Evolutionary conservation across 2,888 invertebrate genomes (phyloP).

Genomic region (Hypomecis punctinalis): DNA sequence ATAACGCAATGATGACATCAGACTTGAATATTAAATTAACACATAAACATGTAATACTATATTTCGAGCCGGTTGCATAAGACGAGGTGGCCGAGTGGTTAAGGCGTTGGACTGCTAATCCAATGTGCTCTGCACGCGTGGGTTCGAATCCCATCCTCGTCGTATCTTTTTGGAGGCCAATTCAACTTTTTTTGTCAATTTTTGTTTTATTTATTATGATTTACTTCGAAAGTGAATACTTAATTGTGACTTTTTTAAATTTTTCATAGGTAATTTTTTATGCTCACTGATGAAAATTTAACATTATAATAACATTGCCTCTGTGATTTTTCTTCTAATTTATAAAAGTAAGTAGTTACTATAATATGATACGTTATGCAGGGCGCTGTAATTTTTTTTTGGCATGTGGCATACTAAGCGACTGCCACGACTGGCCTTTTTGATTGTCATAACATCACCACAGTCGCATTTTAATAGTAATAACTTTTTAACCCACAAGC

Average conservation of each 20-base stretch:
- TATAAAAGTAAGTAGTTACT: too few relatives aligned
- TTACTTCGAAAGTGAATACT: neutral
- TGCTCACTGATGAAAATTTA: too few relatives aligned
- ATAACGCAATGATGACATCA: constrained; percentile 31
- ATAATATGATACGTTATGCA: too few relatives aligned
- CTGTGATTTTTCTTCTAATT: too few relatives aligned
- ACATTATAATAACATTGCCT: too few relatives aligned
- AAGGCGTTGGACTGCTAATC: constrained; percentile 95
- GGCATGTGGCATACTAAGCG: too few relatives aligned
- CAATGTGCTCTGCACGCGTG: constrained; percentile 94
- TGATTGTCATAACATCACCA: neutral
- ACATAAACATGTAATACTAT: constrained; percentile 17
- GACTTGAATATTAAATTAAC: neutral
- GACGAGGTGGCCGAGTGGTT: constrained; percentile 95
- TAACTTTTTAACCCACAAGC: constrained; percentile 33
- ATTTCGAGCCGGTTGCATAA: constrained; percentile 52
- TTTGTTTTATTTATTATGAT: neutral
- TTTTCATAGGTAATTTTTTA: too few relatives aligned
- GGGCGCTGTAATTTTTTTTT: too few relatives aligned
- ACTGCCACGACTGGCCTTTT: too few relatives aligned
- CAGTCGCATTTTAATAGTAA: constrained; percentile 1
- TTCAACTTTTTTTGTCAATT: neutral
- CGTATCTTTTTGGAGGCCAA: constrained; percentile 64
- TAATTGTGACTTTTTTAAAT: too few relatives aligned
- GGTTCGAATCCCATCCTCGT: constrained; percentile 94